phyloP scores from a whole-genome alignment of 2,888 invertebrate genomes.

The Cinara cedri region DNA sequence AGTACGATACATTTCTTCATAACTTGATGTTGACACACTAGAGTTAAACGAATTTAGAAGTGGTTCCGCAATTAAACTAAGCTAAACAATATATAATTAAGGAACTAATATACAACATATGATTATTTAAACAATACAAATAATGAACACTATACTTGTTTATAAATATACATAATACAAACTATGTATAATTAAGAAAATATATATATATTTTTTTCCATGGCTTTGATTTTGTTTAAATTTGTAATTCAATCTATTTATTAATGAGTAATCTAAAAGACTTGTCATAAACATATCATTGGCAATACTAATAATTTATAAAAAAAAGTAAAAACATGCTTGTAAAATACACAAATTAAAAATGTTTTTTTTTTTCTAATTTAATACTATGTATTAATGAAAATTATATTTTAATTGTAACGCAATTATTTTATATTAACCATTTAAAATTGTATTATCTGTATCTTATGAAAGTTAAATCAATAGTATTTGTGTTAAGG shows the following conservation, averaged over 20 bases:
- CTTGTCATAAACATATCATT: too few relatives aligned
- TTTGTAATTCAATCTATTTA: too few relatives aligned
- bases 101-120: background rate
- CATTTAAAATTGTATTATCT: background rate
- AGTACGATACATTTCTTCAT: conserved; percentile 89
- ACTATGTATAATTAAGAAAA: too few relatives aligned
- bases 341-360: too few relatives aligned
- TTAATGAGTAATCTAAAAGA: too few relatives aligned
- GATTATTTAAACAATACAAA: background rate
- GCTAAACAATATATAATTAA: conserved; percentile 67
- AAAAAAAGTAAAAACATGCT: too few relatives aligned
- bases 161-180: too few relatives aligned
- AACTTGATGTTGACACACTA: conserved; percentile 88
- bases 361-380: background rate
- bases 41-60: conserved; percentile 89
- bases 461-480: background rate
- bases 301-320: too few relatives aligned
- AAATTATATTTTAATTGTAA: background rate
- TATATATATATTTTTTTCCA: too few relatives aligned
- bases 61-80: conserved; percentile 89
- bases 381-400: background rate
- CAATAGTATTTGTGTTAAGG: background rate
- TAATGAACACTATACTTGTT: background rate
- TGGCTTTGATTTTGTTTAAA: too few relatives aligned
- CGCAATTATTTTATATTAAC: background rate